Evolutionary conservation across 2,797 vertebrate genomes (phyloP).

Genomic region (Hylomyscus alleni): DNA sequence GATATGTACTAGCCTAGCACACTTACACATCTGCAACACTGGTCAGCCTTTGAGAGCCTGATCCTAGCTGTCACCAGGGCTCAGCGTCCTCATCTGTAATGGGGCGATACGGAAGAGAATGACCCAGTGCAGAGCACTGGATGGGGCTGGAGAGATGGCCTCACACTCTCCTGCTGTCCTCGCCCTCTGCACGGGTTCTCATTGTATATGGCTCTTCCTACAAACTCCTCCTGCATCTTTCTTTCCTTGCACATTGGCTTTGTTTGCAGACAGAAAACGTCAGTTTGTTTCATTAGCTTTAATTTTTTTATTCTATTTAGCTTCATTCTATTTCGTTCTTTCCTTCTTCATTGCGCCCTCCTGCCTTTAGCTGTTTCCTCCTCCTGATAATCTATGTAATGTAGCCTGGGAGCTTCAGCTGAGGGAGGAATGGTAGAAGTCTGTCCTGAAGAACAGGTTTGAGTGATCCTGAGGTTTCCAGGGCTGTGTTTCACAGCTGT

Average conservation of each 20-base stretch:
- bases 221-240: conserved; percentile 3
- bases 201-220: not conserved
- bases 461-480: not conserved
- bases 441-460: not conserved
- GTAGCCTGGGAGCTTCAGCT: not conserved
- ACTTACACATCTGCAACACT: not conserved
- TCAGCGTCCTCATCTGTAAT: not conserved
- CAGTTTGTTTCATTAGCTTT: not conserved
- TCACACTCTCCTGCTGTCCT: not conserved
- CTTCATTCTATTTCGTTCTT: not conserved
- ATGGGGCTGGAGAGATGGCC: not conserved
- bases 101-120: not conserved
- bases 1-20: not conserved
- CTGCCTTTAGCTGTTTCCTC: not conserved
- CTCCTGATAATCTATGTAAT: not conserved
- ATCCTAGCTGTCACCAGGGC: not conserved
- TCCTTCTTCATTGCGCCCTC: not conserved
- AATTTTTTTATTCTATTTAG: not conserved
- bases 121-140: not conserved
- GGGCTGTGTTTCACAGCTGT: not conserved
- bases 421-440: not conserved
- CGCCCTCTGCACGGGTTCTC: not conserved
- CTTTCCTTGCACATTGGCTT: not conserved
- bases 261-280: not conserved
- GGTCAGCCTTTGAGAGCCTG: not conserved